Evolutionary conservation across 2,113 vertebrate genomes (phyloP).

Genomic region (Hymenochirus boettgeri): DNA sequence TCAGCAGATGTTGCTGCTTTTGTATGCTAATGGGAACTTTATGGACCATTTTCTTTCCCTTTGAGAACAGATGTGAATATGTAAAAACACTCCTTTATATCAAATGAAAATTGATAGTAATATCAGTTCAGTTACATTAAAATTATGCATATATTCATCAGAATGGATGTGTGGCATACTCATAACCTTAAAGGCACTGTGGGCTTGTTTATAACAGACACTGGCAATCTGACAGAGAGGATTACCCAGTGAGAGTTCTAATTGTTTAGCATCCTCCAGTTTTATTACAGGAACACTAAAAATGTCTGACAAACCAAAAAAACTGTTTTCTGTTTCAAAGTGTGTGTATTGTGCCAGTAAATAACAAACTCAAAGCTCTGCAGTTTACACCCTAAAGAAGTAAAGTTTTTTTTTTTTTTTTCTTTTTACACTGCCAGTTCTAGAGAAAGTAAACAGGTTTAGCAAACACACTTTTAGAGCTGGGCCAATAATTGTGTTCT

Average conservation of each 20-base stretch:
- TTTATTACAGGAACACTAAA: too few species aligned
- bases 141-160: constrained; percentile 51
- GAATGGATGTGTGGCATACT: constrained; percentile 53
- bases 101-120: constrained; percentile 56
- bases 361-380: too few species aligned
- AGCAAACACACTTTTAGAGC: too few species aligned
- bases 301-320: too few species aligned
- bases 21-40: constrained; percentile 50
- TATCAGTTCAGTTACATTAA: constrained; percentile 45
- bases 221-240: background rate
- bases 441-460: too few species aligned
- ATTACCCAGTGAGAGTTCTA: background rate
- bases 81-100: constrained; percentile 48
- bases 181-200: constrained; percentile 45
- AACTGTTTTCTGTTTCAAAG: too few species aligned
- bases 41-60: constrained; percentile 51
- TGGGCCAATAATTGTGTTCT: too few species aligned
- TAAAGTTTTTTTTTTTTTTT: too few species aligned
- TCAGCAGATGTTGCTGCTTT: constrained; percentile 49
- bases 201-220: background rate
- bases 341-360: too few species aligned
- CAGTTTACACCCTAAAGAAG: too few species aligned
- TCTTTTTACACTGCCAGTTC: too few species aligned
- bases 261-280: background rate
- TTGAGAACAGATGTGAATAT: constrained; percentile 49